A percentile compares a stretch with the other conserved stretches of the same genome.
Conservation (phyloP, 2,888 invertebrate species). For the Lochmaea crataegi region DNA sequence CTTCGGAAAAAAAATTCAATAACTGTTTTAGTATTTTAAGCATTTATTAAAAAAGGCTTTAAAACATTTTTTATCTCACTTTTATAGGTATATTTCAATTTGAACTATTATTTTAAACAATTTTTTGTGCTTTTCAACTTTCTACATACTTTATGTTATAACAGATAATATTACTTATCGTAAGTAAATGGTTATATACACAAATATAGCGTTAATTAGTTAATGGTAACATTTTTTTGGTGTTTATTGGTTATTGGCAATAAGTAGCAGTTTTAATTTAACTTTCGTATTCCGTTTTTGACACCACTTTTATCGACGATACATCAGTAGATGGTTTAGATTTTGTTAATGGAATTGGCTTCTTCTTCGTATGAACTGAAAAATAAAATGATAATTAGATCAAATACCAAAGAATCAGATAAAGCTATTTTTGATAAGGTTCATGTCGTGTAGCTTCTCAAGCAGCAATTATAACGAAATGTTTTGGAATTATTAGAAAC, state of each 20-base stretch:
- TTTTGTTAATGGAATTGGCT: conserved; percentile 43
- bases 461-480: too few relatives aligned
- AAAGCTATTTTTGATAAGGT: too few relatives aligned
- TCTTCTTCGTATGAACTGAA: conserved; percentile 54
- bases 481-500: too few relatives aligned
- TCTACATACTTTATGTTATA: background rate
- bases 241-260: background rate
- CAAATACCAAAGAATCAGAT: background rate
- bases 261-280: conserved; percentile 7
- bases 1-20: background rate
- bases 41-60: background rate
- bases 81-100: background rate
- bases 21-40: background rate
- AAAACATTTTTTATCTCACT: background rate
- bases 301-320: conserved; percentile 47
- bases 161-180: background rate
- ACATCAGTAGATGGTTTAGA: conserved; percentile 41
- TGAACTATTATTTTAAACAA: background rate
- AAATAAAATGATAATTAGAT: conserved; percentile 33
- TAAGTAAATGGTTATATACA: background rate
- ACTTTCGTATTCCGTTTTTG: conserved; percentile 41
- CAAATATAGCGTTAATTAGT: background rate
- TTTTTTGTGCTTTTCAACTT: background rate
- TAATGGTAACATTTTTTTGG: background rate
- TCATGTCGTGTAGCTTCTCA: too few relatives aligned